Conservation (phyloP, 1,140 invertebrate genomes). For the Ostrea edulis region DNA sequence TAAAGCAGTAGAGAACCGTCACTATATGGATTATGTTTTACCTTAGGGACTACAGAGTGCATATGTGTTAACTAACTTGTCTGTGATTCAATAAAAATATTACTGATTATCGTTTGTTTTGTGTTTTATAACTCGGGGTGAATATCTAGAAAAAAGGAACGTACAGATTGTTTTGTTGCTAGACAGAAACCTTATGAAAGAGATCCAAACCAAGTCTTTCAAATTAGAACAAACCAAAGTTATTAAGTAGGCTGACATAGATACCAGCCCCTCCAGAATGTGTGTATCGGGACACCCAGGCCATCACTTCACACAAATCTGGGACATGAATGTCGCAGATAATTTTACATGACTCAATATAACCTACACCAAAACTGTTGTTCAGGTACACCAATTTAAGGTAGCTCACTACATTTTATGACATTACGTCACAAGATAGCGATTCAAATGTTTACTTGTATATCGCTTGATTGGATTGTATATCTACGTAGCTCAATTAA, state of each 20-base stretch:
- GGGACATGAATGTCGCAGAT: background rate
- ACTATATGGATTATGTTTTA: background rate
- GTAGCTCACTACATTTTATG: too few species aligned
- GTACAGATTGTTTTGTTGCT: background rate
- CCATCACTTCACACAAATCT: background rate
- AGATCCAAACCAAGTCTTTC: background rate
- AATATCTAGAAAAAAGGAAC: background rate
- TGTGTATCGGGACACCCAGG: background rate
- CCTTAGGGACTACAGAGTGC: background rate
- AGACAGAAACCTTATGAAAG: background rate
- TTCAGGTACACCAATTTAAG: too few species aligned
- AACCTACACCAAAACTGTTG: too few species aligned
- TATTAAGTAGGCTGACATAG: background rate
- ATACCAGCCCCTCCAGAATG: background rate
- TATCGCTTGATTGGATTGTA: too few species aligned
- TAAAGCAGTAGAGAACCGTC: background rate
- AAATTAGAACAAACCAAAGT: background rate
- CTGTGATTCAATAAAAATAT: constrained; percentile 11
- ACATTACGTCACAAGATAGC: too few species aligned
- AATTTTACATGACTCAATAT: background rate
- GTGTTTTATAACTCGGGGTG: background rate
- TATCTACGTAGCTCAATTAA: too few species aligned
- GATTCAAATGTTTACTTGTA: too few species aligned
- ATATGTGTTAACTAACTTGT: background rate
- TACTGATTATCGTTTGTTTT: background rate